Evolutionary conservation across 2,113 vertebrate species (phyloP), one percentile per base, ranked within the genome.

Genomic region (Mionectes macconnelli): DNA sequence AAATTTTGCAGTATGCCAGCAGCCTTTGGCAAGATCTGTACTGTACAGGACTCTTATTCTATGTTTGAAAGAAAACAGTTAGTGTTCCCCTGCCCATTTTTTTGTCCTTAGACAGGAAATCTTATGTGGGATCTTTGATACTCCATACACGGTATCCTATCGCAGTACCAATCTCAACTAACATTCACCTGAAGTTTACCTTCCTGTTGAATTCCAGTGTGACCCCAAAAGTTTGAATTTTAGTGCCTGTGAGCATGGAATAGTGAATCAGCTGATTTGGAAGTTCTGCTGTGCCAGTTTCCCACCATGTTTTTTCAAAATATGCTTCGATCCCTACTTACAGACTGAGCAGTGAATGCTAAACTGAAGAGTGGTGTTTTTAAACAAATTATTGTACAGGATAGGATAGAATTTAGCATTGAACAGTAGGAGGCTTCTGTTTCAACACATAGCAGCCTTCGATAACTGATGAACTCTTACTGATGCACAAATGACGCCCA

Each of bases 61-160:
- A 17, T 17, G 5, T 30, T 62, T n/a, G 15, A 45, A 68, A 76
- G n/a, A 50, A 69, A 74, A 57, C 19, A 81, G 9, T 78, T 78
- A 50, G 33, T 21, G 21, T 1, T 12, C 3, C 4, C 4, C 3
- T 78, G 12, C 4, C 35, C 0, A 0, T 16, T 31, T 60, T 39
- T 47, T 31, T 15, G 39, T 40, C 30, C 23, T 64, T 60, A 28
- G 14, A n/a, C 4, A 75, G 24, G 40, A 55, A 35, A 24, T 28
- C 12, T 27, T 64, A 6, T 3, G 1, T 37, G 20, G 62, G 31
- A 3, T 62, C n/a, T 79, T 63, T 78, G 53, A 10, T 70, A 33
- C 3, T 73, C 7, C 9, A 1, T 55, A 3, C 8, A 2, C 1
- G 2, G 3, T 33, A 4, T 79, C 40, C 31, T 76, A 4, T 22